phyloP scores from a whole-genome alignment of 1,140 invertebrate species.

The Caenorhabditis latens region DNA sequence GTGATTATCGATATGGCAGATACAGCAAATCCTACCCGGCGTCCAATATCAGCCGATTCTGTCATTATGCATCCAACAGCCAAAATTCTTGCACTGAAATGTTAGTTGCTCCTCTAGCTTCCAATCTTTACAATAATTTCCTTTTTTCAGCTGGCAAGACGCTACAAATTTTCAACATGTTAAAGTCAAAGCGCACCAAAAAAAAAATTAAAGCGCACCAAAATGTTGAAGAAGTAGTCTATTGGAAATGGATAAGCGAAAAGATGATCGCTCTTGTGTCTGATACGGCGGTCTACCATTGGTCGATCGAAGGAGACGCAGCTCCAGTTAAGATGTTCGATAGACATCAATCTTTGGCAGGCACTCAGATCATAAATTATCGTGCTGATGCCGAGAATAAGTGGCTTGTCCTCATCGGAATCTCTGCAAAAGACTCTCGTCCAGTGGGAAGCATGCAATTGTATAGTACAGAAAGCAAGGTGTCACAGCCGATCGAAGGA shows the following conservation, averaged over 20 bases:
- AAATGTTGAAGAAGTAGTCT: constrained; percentile 97
- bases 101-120: constrained; percentile 80
- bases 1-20: constrained; percentile 98
- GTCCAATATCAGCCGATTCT: constrained; percentile 98
- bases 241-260: constrained; percentile 99
- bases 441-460: constrained; percentile 99
- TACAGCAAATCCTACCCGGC: constrained; percentile 91
- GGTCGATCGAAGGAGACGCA: constrained; percentile 98
- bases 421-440: constrained; percentile 93
- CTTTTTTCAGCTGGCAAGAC: constrained; percentile 88
- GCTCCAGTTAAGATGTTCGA: constrained; percentile 98
- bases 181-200: too few species aligned
- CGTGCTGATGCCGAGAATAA: constrained; percentile 94
- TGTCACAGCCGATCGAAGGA: constrained; percentile 97
- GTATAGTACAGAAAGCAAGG: constrained; percentile 97
- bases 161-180: constrained; percentile 99
- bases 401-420: constrained; percentile 95
- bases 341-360: constrained; percentile 91
- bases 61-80: constrained; percentile 99
- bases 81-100: constrained; percentile 93
- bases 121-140: constrained; percentile 18
- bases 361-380: constrained; percentile 99
- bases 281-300: constrained; percentile 96
- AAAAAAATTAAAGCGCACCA: constrained; percentile 97
- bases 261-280: constrained; percentile 97